phyloP scores from a whole-genome alignment of 2,888 invertebrate species.

The Xestobium rufovillosum region DNA sequence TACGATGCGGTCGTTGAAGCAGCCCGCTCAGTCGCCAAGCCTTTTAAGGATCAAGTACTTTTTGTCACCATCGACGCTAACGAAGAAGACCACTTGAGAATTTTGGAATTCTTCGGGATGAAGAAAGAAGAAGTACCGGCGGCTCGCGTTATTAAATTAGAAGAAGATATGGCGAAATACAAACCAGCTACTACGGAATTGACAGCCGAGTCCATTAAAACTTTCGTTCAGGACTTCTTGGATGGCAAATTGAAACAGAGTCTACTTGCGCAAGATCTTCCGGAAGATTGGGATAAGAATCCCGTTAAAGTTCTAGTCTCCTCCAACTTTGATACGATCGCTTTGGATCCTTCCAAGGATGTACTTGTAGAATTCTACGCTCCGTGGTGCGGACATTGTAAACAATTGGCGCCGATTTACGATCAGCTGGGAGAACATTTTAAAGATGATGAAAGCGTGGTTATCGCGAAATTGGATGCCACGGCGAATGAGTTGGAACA shows the following conservation, averaged over 20 bases:
- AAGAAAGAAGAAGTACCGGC: conserved; percentile 87
- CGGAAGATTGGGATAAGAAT: conserved; percentile 94
- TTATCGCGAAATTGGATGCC: conserved; percentile 98
- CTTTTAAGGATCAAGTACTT: conserved; percentile 85
- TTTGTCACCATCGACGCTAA: conserved; percentile 94
- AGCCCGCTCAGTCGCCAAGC: conserved; percentile 77
- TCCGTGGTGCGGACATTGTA: conserved; percentile 99
- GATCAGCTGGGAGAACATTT: conserved; percentile 84
- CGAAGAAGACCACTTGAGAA: conserved; percentile 92
- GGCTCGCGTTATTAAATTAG: conserved; percentile 86
- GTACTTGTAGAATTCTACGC: conserved; percentile 99
- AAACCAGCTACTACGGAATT: conserved; percentile 77
- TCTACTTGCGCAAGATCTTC: conserved; percentile 86
- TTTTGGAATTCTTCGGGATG: conserved; percentile 95
- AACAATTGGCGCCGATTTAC: conserved; percentile 94
- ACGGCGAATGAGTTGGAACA: conserved; percentile 96
- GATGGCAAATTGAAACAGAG: conserved; percentile 93
- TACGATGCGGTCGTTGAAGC: conserved; percentile 70
- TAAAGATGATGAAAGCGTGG: conserved; percentile 69
- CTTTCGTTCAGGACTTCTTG: conserved; percentile 84
- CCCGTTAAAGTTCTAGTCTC: conserved; percentile 92
- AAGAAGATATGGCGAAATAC: conserved; percentile 97
- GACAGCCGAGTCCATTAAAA: conserved; percentile 57
- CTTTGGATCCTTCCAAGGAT: conserved; percentile 74
- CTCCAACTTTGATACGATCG: conserved; percentile 93